Conservation (phyloP, 2,113 vertebrate genomes). For the Pithys albifrons region DNA sequence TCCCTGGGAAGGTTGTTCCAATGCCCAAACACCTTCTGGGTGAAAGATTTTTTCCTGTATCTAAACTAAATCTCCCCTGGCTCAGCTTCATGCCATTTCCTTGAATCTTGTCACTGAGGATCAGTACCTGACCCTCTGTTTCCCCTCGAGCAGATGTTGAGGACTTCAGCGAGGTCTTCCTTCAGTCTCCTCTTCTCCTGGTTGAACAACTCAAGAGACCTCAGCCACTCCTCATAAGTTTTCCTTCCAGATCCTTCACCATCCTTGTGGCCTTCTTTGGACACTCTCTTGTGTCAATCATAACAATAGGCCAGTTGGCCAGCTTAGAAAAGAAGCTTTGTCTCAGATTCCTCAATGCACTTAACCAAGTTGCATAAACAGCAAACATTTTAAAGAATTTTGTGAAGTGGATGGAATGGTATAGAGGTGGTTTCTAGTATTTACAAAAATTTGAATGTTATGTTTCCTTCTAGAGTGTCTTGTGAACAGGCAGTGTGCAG, state of each 20-base stretch:
- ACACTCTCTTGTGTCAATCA: neutral
- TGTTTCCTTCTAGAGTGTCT: neutral
- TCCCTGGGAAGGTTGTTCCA: neutral
- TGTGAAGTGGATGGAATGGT: neutral
- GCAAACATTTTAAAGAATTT: neutral
- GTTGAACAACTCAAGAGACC: neutral
- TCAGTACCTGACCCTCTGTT: neutral
- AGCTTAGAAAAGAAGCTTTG: neutral
- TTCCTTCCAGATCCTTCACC: neutral
- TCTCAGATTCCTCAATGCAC: neutral
- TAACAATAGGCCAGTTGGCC: neutral
- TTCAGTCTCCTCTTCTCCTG: neutral
- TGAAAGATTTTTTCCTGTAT: neutral
- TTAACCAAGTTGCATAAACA: neutral
- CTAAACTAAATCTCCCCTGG: accelerated
- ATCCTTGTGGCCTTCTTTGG: neutral
- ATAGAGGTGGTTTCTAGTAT: neutral
- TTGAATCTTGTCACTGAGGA: neutral
- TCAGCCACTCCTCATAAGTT: neutral
- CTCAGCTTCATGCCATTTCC: neutral
- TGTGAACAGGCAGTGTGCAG: neutral
- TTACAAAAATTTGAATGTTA: neutral
- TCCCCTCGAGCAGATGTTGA: neutral
- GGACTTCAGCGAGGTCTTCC: neutral
- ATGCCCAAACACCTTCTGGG: neutral